Evolutionary conservation across 2,113 vertebrate genomes (phyloP), one percentile per base, ranked within the genome.

Genomic region (Accipiter virgatus): DNA sequence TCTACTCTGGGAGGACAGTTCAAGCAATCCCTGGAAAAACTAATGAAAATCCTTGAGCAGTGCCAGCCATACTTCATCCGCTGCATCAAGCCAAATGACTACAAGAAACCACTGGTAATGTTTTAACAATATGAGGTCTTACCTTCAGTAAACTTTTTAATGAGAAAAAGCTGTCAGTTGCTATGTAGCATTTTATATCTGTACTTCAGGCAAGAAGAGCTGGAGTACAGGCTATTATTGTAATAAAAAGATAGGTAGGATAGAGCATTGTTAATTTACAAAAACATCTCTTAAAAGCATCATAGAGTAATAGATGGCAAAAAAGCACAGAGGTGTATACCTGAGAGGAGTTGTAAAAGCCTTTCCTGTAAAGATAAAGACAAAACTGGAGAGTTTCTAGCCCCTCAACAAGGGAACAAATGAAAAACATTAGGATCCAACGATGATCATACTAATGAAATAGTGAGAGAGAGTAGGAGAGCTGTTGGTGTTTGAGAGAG

Each of bases 11-110:
- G 97, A 2, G 98, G 98, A 59, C 99, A 99, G 97, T 99, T 99
- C 97, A 99, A 99, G 52, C 98, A 99, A 96, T 99, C 99, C 29
- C 98, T 99, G 97, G 99, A 99, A 29, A 98, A 99, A 59, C 98
- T 99, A 85, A 99, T 99, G 99, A 99, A 99, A 98, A 99, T 99
- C 34, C 98, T 99, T 91, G 97, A 97, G 25, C 97, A 67, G 31
- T 99, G 99, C 92, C 99, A 99, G 97, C 99, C 99, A 3, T 99
- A 98, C 92, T 99, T 99, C 91, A 97, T 99, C 56, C 99, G 99
- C 93, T 99, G 99, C 97, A 99, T 99, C 94, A 99, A 99, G 96
- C 99, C 99, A 83, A 99, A 99, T 7, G 99, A 99, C 93, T 98
- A 98, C 97, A 99, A 99, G 98, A 99, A 99, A 97, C 99, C 99